Evolutionary conservation across 2,113 vertebrate genomes (phyloP), one percentile per base, ranked within the genome.

Genomic region (Athene cunicularia): DNA sequence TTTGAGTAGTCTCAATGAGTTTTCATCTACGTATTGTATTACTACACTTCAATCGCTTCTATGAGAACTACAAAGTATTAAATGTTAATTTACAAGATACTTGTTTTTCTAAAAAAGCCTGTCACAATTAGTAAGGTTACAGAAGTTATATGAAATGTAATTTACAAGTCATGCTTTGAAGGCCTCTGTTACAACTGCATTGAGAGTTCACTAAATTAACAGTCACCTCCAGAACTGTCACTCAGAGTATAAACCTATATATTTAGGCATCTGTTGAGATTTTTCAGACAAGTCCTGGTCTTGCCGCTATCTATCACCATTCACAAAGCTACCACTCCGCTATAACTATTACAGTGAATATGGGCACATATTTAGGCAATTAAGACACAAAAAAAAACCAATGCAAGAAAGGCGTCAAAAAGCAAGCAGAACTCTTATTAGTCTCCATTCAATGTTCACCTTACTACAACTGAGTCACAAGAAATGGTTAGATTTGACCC

Each of bases 71-170:
- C 8, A 39, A 59, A 39, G 5, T 33, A 85, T 8, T 39, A 85
- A 24, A 47, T 8, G 1, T 19, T 16, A 41, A 63, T 5, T 72
- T 32, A 26, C 4, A 41, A 9, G 13, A 79, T 0, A 18, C 5
- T 8, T 13, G 10, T 11, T 4, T 21, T 8, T 23, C 14, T 39
- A 7, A 24, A 24, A 33, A 50, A 56, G 8, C 0, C 0, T 9
- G 22, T 33, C 6, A 1, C 6, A 1, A 9, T 32, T 37, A 58
- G 7, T 8, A 50, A 67, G 7, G 11, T 41, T 24, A 45, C 4
- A 59, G 1, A 59, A 67, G 17, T 39, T 19, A 67, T 16, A 47
- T 7, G 6, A 70, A 74, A 6, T 12, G 12, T 49, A 35, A 49
- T 11, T 21, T 23, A 10, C 6, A 52, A 21, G 26, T n/a, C 26